Base-by-base conservation (phyloP, 2,797 vertebrate species). In the Nannoperca australis region DNA sequence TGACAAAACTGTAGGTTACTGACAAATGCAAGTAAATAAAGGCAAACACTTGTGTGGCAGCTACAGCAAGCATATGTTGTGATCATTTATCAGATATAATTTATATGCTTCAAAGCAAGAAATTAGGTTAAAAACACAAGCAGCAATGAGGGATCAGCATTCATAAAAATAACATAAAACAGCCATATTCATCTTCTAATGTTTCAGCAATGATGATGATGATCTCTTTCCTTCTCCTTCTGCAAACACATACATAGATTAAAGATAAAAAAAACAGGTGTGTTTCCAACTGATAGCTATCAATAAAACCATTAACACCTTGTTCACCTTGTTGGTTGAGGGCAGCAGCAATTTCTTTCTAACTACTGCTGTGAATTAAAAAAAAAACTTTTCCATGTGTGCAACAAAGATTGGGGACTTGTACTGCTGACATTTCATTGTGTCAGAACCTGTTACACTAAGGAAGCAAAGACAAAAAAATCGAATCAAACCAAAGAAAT, bases 361-460 rank as follows among this genome's bases (percentile, higher is more conserved):
- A 27, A 47, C 17, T 50, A 51, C 32, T 50, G 15, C 4, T 58
- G 27, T 73, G 51, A 54, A 53, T 66, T 61, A 20, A 27, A 51
- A 32, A 22, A 40, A 55, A 38, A 56, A 55, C 7, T 47, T 40
- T 40, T 42, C 62, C 20, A 61, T 14, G 0, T 17, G 54, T 55
- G 27, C 13, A 61, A 22, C 8, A 22, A 36, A 24, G 15, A 34
- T 15, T 3, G 9, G 13, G 53, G 22, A 53, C 42, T 49, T 14
- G 24, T 22, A 20, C 17, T 32, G 3, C 38, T 27, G 2, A 30
- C 13, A 54, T 17, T 2, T 56, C n/a, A 34, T 3, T 38, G 20
- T 20, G n/a, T n/a, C 53, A 24, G 22, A 27, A 32, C 11, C 36
- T 15, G 22, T 72, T 17, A 30, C 49, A 55, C 38, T 11, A 7